Percentiles rank a stretch among this genome's conserved stretches.
phyloP scores from a whole-genome alignment of 2,888 invertebrate species.

The Hymenopus coronatus region DNA sequence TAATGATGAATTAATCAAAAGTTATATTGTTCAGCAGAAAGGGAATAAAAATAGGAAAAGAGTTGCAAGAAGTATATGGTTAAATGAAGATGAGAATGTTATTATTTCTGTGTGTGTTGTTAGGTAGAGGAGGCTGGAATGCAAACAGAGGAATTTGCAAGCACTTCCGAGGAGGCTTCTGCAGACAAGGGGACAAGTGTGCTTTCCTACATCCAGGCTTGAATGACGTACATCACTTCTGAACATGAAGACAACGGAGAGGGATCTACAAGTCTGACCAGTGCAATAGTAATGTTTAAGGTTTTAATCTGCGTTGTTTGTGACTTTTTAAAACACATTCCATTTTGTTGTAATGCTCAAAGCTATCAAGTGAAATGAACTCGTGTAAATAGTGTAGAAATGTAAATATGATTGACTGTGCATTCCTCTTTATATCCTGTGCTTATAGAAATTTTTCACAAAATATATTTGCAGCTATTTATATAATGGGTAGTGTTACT shows the following conservation, averaged over 20 bases:
- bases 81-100: too few species aligned
- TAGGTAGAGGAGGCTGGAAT: constrained; percentile 3
- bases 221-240: constrained; percentile 51
- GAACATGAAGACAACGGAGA: not conserved
- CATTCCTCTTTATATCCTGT: not conserved
- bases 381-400: not conserved
- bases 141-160: constrained; percentile 60
- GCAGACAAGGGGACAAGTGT: constrained; percentile 79
- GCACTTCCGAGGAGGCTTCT: constrained; percentile 76
- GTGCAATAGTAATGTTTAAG: not conserved
- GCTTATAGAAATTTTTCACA: not conserved
- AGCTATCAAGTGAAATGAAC: not conserved
- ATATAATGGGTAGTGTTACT: not conserved
- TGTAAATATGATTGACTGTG: not conserved
- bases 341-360: not conserved
- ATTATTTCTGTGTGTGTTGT: too few species aligned
- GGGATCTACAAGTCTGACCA: not conserved
- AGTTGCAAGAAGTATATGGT: too few species aligned
- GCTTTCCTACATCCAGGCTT: constrained; percentile 76
- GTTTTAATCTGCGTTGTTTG: not conserved
- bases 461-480: not conserved
- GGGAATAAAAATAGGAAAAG: too few species aligned
- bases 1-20: too few species aligned
- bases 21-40: too few species aligned
- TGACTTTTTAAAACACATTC: not conserved